Evolutionary conservation across 2,888 invertebrate genomes (phyloP).

Genomic region (Trilocha varians): DNA sequence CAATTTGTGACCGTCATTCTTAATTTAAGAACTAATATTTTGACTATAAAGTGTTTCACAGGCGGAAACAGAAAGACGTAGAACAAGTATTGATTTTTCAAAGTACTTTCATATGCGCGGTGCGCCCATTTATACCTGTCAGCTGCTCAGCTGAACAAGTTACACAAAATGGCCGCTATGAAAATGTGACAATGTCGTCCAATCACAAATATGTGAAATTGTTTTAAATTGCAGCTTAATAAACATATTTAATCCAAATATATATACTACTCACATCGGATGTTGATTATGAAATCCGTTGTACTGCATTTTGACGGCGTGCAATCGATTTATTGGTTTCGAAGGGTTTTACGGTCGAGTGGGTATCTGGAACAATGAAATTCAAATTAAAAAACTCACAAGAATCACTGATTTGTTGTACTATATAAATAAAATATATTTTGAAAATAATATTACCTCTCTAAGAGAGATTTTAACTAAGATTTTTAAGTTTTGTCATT

Average conservation of each 20-base stretch:
- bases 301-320: slow-evolving; percentile 60
- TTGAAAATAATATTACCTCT: slow-evolving; percentile 48
- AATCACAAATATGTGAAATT: neutral
- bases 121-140: slow-evolving; percentile 36
- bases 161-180: slow-evolving; percentile 69
- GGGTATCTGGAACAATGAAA: slow-evolving; percentile 52
- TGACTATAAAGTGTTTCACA: no score
- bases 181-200: slow-evolving; percentile 11
- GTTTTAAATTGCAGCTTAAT: neutral
- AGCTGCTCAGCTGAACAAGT: slow-evolving; percentile 47
- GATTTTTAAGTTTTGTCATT: slow-evolving; percentile 47
- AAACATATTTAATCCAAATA: slow-evolving; percentile 2
- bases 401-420: neutral
- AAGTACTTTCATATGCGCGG: slow-evolving; percentile 14
- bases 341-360: slow-evolving; percentile 32
- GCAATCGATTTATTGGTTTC: neutral
- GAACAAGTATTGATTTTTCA: slow-evolving; percentile 21
- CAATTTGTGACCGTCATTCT: no score
- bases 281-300: slow-evolving; percentile 70
- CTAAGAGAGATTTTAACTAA: slow-evolving; percentile 65
- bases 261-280: slow-evolving; percentile 51
- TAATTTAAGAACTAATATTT: no score
- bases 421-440: neutral
- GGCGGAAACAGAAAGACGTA: neutral
- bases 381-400: slow-evolving; percentile 8